These are phyloP conservation scores for Sebastes vulpes DNA, from an alignment of 2,797 vertebrate genomes.

Conservation along the genomic window DNA sequence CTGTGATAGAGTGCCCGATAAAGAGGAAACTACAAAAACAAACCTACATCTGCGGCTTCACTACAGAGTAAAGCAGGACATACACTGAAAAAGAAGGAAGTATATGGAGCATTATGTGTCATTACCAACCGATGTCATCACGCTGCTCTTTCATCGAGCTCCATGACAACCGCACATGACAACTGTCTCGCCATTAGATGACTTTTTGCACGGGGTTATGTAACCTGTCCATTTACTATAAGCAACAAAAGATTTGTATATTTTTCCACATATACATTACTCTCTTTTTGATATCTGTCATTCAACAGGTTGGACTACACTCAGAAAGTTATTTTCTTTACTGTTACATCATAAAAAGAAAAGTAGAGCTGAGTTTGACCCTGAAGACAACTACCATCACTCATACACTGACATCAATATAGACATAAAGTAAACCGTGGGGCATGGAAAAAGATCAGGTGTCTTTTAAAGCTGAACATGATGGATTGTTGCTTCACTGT, in stretches of 20 bases:
- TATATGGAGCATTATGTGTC: constrained; percentile 37
- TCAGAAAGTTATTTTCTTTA: background rate
- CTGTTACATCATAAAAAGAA: background rate
- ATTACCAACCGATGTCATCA: constrained; percentile 37
- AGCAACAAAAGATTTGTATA: background rate
- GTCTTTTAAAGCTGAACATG: constrained; percentile 38
- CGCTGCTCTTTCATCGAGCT: constrained; percentile 10
- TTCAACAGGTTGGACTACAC: background rate
- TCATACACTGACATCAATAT: constrained; percentile 15
- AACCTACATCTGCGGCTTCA: background rate
- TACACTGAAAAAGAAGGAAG: background rate
- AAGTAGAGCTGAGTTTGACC: background rate
- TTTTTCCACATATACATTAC: background rate
- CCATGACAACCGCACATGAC: constrained; percentile 34
- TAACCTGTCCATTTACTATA: constrained; percentile 2
- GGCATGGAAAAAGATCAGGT: constrained; percentile 42
- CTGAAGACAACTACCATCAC: constrained; percentile 1
- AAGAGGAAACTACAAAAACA: constrained; percentile 8
- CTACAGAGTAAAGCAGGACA: background rate
- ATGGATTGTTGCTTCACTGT: constrained; percentile 50
- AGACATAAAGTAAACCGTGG: constrained; percentile 18
- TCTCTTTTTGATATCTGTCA: constrained; percentile 1
- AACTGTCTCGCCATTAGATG: constrained; percentile 18
- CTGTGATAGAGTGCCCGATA: constrained; percentile 46
- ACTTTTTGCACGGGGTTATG: constrained; percentile 20